Evolutionary conservation across 2,113 vertebrate genomes (phyloP), one percentile per base, ranked within the genome.

Genomic region (Sciurus niger): DNA sequence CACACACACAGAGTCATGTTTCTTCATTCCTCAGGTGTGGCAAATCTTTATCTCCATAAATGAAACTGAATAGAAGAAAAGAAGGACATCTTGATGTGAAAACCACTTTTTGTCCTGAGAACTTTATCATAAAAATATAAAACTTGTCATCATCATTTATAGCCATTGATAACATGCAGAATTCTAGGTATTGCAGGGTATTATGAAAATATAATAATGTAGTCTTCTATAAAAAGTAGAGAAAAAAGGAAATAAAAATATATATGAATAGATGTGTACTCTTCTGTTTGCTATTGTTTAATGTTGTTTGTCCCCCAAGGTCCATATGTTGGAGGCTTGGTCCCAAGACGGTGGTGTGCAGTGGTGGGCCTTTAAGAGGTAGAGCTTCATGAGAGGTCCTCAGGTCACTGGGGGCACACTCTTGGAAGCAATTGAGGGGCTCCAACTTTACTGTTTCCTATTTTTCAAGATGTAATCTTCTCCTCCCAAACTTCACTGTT

Each of bases 41-140:
- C 43, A 85, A 89, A 86, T 89, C 55, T 73, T 86, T 25, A 84
- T 77, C 63, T 76, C 55, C 22, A 91, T 32, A 84, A 95, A 80
- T 85, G 72, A 24, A 91, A 94, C 34, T 40, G 22, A 96, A 83
- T 2, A 40, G 82, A 51, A 94, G 79, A 92, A 84, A 18, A 13
- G 53, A 94, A 95, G 74, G 88, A 55, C 84, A 96, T 73, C 72
- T 84, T 87, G 74, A 93, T 73, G 4, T 76, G 63, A 32, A 93
- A 96, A 96, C 43, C 94, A 37, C 20, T 30, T 89, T 86, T 74
- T 83, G 11, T 89, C n/a, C 79, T 86, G 73, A 95, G 76, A 93
- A 95, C 0, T 67, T 92, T 60, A 95, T 65, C 51, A 84, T 53
- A 70, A 94, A 96, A 97, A 88, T 88, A 25, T 78, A 92, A 89